phyloP scores from a whole-genome alignment of 2,888 invertebrate species.

The Thera obeliscata region DNA sequence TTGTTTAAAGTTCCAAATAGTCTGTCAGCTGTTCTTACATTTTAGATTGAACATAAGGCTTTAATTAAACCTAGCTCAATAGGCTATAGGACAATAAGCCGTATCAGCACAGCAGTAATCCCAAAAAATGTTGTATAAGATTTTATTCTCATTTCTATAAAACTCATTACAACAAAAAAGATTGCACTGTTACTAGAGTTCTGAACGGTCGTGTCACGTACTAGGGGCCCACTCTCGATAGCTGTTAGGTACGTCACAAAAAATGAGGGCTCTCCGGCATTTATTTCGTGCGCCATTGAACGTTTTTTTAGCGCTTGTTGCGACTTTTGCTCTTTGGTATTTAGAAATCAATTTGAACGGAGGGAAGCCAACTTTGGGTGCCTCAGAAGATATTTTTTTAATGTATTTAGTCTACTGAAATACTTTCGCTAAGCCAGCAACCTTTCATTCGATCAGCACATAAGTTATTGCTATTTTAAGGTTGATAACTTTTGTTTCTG shows the following conservation, averaged over 20 bases:
- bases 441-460: too few species aligned
- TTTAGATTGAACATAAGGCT: too few species aligned
- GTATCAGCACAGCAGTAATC: too few species aligned
- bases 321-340: conserved; percentile 18
- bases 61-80: too few species aligned
- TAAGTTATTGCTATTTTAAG: not conserved
- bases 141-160: not conserved
- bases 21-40: too few species aligned
- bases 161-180: not conserved
- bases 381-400: not conserved
- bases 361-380: not conserved
- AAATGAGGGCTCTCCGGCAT: conserved; percentile 34
- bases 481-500: not conserved
- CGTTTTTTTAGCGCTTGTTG: conserved; percentile 25
- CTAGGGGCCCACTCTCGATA: conserved; percentile 31
- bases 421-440: not conserved
- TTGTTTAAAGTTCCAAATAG: too few species aligned
- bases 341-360: conserved; percentile 11
- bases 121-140: too few species aligned
- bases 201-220: not conserved
- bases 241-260: conserved; percentile 23
- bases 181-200: not conserved
- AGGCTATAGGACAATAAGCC: too few species aligned
- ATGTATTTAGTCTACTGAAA: not conserved
- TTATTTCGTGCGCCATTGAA: conserved; percentile 26